Evolutionary conservation across 2,888 invertebrate species (phyloP), one percentile per base, ranked within the genome.

Genomic region (Agriopis leucophaearia): DNA sequence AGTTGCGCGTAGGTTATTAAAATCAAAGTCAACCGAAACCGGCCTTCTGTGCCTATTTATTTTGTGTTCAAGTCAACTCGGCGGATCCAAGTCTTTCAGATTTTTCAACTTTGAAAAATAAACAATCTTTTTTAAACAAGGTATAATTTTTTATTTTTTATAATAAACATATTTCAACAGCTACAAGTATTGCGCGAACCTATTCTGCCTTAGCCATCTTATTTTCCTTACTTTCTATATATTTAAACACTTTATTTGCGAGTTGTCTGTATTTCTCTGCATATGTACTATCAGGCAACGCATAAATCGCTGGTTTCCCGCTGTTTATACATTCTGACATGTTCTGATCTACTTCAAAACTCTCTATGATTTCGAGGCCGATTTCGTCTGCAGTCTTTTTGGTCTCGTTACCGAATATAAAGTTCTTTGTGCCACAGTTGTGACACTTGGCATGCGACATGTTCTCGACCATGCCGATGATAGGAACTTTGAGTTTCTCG

Each of bases 391-490:
- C 96, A 36, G 96, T 90, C 44, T 90, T 83, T 52, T 94, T 86
- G 0, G 96, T 96, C 40, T 95, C 95, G 68, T 95, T 92, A 2
- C 97, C 97, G 86, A 97, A 98, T 42, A 98, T 91, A 72, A 95
- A 94, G 70, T 97, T 95, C 67, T 95, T 93, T n/a, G 95, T 94
- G 18, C 96, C 95, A 85, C 98, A 99, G 36, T 96, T 95, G 0
- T 96, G 94, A 85, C 99, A 99, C 52, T 95, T 92, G 0, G 96
- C 95, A 65, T 95, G 95, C 5, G 96, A 96, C 99, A 99, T 99
- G 88, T 99, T 99, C 84, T 98, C 97, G 0, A 98, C 96, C 69
- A 99, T 86, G n/a, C 99, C 99, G 55, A 97, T 94, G 48, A 99
- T 95, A 0, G 98, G 97, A 8, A 98, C 95, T 71, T 96, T 95